A percentile compares a stretch with the other conserved stretches of the same genome.
Evolutionary conservation across 2,888 invertebrate genomes (phyloP).

Genomic region (Sarcophaga caerulescens): DNA sequence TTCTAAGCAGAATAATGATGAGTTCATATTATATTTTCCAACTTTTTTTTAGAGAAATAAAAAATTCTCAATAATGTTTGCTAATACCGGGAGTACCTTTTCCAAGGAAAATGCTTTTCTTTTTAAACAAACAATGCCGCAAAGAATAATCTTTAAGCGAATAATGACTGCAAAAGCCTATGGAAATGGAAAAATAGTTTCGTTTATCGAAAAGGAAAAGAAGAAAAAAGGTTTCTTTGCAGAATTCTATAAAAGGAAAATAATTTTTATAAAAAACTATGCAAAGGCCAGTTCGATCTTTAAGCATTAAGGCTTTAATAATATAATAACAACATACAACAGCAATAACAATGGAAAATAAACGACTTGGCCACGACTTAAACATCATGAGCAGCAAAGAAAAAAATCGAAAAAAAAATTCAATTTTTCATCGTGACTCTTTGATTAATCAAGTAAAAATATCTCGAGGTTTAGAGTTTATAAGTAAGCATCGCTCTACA

Average conservation of each 20-base stretch:
- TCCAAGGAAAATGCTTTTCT: background rate
- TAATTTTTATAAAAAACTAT: slow-evolving; percentile 63
- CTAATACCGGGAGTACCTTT: slow-evolving; percentile 8
- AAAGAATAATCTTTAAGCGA: background rate
- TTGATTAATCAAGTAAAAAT: slow-evolving; percentile 56
- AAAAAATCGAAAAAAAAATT: slow-evolving; percentile 38
- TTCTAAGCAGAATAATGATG: no score
- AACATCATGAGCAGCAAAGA: slow-evolving; percentile 38
- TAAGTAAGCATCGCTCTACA: slow-evolving; percentile 35
- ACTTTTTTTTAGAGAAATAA: slow-evolving; percentile 21
- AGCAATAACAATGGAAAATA: slow-evolving; percentile 8
- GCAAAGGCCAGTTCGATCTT: slow-evolving; percentile 42
- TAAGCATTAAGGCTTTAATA: background rate
- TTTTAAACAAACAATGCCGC: slow-evolving; percentile 43
- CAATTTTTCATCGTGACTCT: slow-evolving; percentile 63
- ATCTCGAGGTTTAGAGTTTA: slow-evolving; percentile 40
- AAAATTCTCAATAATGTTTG: slow-evolving; percentile 44
- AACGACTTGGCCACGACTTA: slow-evolving; percentile 59
- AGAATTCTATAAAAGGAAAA: slow-evolving; percentile 65
- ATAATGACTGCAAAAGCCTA: background rate
- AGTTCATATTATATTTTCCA: background rate
- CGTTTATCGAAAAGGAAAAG: slow-evolving; percentile 26
- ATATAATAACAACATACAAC: slow-evolving; percentile 7
- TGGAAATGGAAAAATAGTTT: slow-evolving; percentile 19
- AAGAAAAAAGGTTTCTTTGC: slow-evolving; percentile 45